Base-by-base conservation (phyloP, 2,113 vertebrate species). In the Festucalex cinctus region DNA sequence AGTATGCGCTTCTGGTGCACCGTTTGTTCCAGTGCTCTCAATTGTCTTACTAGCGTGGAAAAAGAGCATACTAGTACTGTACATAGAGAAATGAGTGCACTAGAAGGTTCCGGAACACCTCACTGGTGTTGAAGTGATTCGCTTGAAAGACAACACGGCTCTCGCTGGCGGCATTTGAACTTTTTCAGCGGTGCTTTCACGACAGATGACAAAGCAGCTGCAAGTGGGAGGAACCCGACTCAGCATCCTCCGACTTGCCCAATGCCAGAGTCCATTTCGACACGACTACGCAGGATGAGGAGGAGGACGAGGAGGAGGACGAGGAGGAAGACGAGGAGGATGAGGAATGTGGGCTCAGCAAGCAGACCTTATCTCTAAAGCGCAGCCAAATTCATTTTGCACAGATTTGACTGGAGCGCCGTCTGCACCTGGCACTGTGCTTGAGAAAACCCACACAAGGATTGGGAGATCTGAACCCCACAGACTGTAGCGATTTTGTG, bases 191-290 rank as follows among this genome's bases (percentile, higher is more conserved):
- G 26, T 26, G 26, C 26, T 17, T 57, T 28, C 26, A 7, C 7
- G 54, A 57, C 16, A 8, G 26, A 32, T 32, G 54, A 57, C 22
- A 24, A 14, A 54, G 80, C 85, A 83, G 81, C 86, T 84, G 85
- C 76, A 80, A 79, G 87, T 88, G 83, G 87, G 87, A 83, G 87
- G 83, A 76, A 73, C 66, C 22, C 53, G n/a, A 59, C 59, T 46
- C 20, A 83, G 70, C 78, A 43, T 83, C 73, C 74, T 75, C 68
- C 73, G 76, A 78, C 68, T 82, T 5, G 39, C 0, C 39, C 22
- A 77, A 63, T 17, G 62, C 64, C 67, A 72, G 82, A 78, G 66
- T 71, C 26, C 60, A 75, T 78, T 9, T 63, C 28, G 17, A 19
- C 41, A 9, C 10, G n/a, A 63, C 14, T 20, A 46, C 9, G 39